These are phyloP conservation scores for Botrylloides violaceus DNA, from an alignment of 23 tunicate species.

Conservation along the genomic window DNA sequence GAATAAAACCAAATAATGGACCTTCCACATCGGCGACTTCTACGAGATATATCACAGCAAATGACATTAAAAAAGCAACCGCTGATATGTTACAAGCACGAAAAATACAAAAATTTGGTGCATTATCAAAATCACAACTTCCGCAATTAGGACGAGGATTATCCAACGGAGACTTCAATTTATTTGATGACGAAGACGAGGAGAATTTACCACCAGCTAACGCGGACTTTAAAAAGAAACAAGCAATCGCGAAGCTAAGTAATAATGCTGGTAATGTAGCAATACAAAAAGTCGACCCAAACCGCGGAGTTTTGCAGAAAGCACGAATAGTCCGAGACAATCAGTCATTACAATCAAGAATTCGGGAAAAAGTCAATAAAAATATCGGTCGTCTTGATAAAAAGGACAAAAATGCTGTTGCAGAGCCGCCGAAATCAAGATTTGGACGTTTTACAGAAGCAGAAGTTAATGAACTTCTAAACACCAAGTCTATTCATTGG, in stretches of 20 bases:
- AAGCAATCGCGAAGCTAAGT: constrained; percentile 70
- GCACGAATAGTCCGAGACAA: constrained; percentile 17
- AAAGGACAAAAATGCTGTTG: not conserved
- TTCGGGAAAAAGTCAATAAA: constrained; percentile 33
- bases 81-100: constrained; percentile 12
- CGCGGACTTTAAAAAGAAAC: constrained; percentile 25
- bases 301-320: constrained; percentile 24
- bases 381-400: constrained; percentile 21
- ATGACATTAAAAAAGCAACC: constrained; percentile 3
- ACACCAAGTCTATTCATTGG: constrained; percentile 47
- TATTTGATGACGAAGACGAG: constrained; percentile 39
- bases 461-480: constrained; percentile 49
- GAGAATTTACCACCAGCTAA: not conserved
- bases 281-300: constrained; percentile 40
- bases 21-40: not conserved
- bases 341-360: constrained; percentile 25
- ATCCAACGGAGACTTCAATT: constrained; percentile 20
- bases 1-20: not conserved
- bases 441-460: constrained; percentile 23
- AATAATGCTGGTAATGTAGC: constrained; percentile 35
- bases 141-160: constrained; percentile 10
- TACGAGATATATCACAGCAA: not conserved
- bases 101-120: not conserved
- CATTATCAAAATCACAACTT: not conserved
- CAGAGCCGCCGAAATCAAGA: not conserved